A percentile compares a stretch with the other conserved stretches of the same genome.
phyloP scores from a whole-genome alignment of 2,888 invertebrate genomes.

The Nymphalis c-album region DNA sequence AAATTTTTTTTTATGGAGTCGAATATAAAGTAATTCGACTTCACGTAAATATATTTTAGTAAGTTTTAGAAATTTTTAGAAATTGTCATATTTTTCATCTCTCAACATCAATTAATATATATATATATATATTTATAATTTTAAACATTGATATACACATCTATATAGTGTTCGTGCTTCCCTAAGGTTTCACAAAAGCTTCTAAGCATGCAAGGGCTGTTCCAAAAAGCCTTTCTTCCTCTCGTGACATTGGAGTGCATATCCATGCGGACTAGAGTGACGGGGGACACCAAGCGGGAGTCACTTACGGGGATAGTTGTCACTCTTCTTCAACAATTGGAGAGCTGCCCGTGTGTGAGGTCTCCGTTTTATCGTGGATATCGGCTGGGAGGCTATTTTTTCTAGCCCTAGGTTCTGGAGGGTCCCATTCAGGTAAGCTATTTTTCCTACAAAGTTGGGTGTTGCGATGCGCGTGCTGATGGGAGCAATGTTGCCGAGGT shows the following conservation, averaged over 20 bases:
- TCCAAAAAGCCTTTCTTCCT: conserved; percentile 68
- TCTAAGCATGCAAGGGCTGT: conserved; percentile 79
- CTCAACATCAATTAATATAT: conserved; percentile 21
- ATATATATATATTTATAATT: conserved; percentile 35
- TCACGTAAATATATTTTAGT: background rate
- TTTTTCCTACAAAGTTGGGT: conserved; percentile 72
- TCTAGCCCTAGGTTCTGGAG: conserved; percentile 67
- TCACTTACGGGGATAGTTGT: conserved; percentile 75
- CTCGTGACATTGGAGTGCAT: conserved; percentile 63
- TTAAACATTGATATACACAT: conserved; percentile 63
- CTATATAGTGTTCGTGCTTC: conserved; percentile 71
- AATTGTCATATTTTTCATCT: conserved; percentile 20
- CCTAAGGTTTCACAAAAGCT: conserved; percentile 72
- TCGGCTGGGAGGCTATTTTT: conserved; percentile 77
- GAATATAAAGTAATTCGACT: background rate
- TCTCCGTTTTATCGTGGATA: conserved; percentile 62
- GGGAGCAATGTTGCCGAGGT: conserved; percentile 75
- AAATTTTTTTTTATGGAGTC: background rate
- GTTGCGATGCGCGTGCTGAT: conserved; percentile 71
- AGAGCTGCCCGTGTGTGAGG: conserved; percentile 49
- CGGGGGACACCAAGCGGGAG: conserved; percentile 67
- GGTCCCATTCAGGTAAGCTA: conserved; percentile 78
- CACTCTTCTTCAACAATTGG: conserved; percentile 66
- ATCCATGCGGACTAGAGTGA: conserved; percentile 76
- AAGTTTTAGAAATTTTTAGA: conserved; percentile 15